Evolutionary conservation across 2,797 vertebrate species (phyloP), one percentile per base, ranked within the genome.

Genomic region (Bufotes viridis): DNA sequence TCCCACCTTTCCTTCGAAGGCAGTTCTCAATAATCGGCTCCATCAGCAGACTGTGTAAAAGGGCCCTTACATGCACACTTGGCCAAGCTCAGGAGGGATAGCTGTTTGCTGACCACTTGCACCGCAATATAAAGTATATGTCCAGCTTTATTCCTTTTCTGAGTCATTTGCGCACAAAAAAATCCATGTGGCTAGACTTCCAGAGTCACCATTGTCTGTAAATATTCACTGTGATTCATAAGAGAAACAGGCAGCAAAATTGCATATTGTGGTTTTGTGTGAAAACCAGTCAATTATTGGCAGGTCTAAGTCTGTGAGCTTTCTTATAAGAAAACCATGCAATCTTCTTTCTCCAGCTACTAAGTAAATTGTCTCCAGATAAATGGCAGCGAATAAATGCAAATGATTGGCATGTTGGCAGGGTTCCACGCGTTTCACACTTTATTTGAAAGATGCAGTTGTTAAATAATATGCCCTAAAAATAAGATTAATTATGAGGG

Each of bases 381-480:
- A 58, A 17, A 58, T 67, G 78, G 11, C 74, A 51, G 42, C 0
- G 34, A 76, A 67, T 75, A 58, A 55, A 63, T 82, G 70, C 49
- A 78, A 67, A 55, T 80, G 67, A 70, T 49, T 83, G 74, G 61
- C 80, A 89, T 65, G 18, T 69, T 86, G 80, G 79, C 80, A 83
- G 26, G 24, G 20, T 70, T 24, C 79, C 79, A 72, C 67, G 10
- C 34, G 61, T 55, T 61, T 65, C 65, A 87, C 60, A 61, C 61
- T 82, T 89, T 72, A 78, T 86, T 70, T 86, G 60, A 82, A 86
- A 82, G 53, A 86, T 78, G 11, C 57, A 79, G 81, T 89, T 82
- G 82, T 87, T 79, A 79, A 89, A 89, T 87, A 89, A 79, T 89
- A 84, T 80, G 53, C 61, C 55, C 60, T 82, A 61, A 78, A 85